Evolutionary conservation across 2,113 vertebrate genomes (phyloP).

Genomic region (Pituophis catenifer): DNA sequence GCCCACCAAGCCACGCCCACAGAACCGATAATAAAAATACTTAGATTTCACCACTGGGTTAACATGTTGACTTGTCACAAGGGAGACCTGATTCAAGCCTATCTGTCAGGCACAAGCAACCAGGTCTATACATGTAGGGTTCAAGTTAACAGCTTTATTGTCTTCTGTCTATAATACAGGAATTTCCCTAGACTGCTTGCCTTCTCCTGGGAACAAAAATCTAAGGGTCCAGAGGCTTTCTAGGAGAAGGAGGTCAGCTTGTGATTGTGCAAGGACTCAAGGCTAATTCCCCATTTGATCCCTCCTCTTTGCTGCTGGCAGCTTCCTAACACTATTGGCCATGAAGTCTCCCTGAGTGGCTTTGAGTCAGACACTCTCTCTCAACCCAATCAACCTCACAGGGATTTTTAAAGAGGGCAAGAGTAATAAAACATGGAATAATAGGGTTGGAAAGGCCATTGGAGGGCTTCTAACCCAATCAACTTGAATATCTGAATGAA

Average conservation of each 20-base stretch:
- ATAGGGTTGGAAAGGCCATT: not conserved
- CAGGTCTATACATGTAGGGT: not conserved
- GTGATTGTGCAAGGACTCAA: not conserved
- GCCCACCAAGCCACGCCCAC: too few relatives aligned
- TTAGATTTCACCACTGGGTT: not conserved
- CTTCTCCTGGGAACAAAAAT: not conserved
- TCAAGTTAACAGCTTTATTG: not conserved
- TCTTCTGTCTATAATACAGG: not conserved
- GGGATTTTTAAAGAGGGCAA: not conserved
- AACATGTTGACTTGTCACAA: not conserved
- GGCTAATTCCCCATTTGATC: not conserved
- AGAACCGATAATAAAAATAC: too few relatives aligned
- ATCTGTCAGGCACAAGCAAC: not conserved
- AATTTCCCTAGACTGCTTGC: not conserved
- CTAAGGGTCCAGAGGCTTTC: not conserved
- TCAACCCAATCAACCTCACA: not conserved
- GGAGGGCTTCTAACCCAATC: not conserved
- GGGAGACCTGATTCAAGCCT: not conserved
- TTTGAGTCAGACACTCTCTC: not conserved
- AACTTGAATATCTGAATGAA: not conserved
- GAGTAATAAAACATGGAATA: not conserved
- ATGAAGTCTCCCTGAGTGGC: not conserved
- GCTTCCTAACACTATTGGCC: not conserved
- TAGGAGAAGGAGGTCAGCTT: not conserved
- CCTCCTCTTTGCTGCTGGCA: not conserved